Evolutionary conservation across 2,113 vertebrate species (phyloP), one percentile per base, ranked within the genome.

Genomic region (Chrysemys picta): DNA sequence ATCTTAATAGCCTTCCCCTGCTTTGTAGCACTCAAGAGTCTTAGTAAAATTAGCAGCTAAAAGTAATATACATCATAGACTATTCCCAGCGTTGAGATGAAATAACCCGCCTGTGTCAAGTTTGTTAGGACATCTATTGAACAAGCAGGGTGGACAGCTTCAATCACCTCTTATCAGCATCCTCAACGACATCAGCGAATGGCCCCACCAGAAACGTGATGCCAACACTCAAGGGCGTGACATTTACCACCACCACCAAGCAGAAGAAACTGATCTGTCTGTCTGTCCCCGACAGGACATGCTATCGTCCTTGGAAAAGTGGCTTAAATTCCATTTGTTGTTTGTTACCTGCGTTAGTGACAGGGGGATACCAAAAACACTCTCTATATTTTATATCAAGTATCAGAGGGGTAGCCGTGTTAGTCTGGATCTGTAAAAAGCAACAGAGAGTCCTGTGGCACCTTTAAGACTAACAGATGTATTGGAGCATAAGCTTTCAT

Each of bases 151-250:
- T 38, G 7, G 38, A 45, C 38, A 75, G 24, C 42, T 47, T 78
- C 75, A 47, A 16, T 45, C 72, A 42, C 22, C 38, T 45, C 52
- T 92, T 89, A 80, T 0, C 84, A 45, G 29, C 80, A 53, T 35
- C 27, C 35, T 38, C 83, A 88, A 88, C 89, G 62, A 72, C 47
- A 54, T 79, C 27, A 89, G 42, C 47, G 65, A 93, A 92, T 89
- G 27, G 5, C 3, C 0, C 0, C 0, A 87, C 52, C 53, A 16
- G 79, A 83, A 88, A 47, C 27, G 13, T 72, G 84, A 47, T 57
- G 50, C 79, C 17, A 78, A 57, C 27, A 22, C 14, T 25, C 78
- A 85, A 88, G 47, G 49, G 76, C 79, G 31, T 82, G 76, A 35
- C 1, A 0, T 42, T 84, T 54, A n/a, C 47, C 56, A 49, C 35